Base-by-base conservation (phyloP, 1,140 invertebrate species). In the Hydropsyche tenuis region DNA sequence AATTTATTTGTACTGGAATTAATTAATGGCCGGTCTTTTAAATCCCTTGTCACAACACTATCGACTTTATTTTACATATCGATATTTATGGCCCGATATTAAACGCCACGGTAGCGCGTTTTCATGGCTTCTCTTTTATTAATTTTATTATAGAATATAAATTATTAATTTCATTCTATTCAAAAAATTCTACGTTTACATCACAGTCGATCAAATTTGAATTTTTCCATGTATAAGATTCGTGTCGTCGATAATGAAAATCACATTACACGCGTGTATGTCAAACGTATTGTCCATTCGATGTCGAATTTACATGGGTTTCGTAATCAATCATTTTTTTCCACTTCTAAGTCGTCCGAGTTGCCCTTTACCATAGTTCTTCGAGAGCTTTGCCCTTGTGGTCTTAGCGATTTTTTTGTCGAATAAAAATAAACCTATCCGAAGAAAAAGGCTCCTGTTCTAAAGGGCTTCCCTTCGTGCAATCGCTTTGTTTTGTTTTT, bases 401-500 rank as follows among this genome's bases (percentile, higher is more conserved):
- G 18, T 60, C 51, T 56, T 14, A 14, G 45, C 45, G 9, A 60
- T 25, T 60, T 60, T 60, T 60, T 60, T 56, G 11, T 56, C 18
- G 11, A 37, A 37, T 37, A 37, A 37, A 37, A 37, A 37, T 37
- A 37, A 37, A 37, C 30, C 3, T 3, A 37, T 37, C 9, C 3
- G 9, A 37, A 37, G 11, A 53, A 53, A 16, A 23, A 60, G 45
- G 56, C 18, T 60, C 22, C 23, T 25, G 5, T 23, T 23, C 23
- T 60, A 12, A 22, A 25, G 9, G 30, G 56, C 11, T 25, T 60
- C 20, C 64, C 64, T 69, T 72, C 11, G 70, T 25, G 16, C 42
- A 66, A 20, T 70, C 69, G 72, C 70, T 73, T 75, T 72, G 70
- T 72, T 23, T 18, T 37, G 3, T 75, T 72, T 75, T 68, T 53